Evolutionary conservation across 2,888 invertebrate genomes (phyloP), one percentile per base, ranked within the genome.

Genomic region (Schrankia costaestrigalis): DNA sequence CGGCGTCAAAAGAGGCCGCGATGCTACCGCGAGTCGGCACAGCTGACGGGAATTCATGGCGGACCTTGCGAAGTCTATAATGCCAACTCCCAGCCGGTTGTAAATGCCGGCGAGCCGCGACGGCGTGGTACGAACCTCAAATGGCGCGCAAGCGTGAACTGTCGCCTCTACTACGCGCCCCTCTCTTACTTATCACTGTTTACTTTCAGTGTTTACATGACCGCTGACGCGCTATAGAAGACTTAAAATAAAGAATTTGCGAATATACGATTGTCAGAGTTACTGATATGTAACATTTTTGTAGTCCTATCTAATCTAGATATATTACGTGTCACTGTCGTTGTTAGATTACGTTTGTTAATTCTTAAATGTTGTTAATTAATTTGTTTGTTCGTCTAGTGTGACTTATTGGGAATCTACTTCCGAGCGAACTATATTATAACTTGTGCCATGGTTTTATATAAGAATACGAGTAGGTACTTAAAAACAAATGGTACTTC

Each of bases 81-180:
- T 40, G 23, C 25, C 29, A 44, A 52, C 45, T 55, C 35, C 42
- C 47, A 36, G 52, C 33, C 36, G 40, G 44, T 31, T 28, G 46
- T 27, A 41, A 23, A 25, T 35, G 24, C 30, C 34, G 38, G 44
- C 56, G 45, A 48, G 33, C 38, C 56, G 63, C 70, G 71, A 65
- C 64, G 64, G 71, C 74, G 72, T 66, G 59, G 53, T 71, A 53
- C 32, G 52, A 53, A 64, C 46, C 63, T 51, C 41, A 47, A 44
- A 18, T 54, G 56, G 59, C 72, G 80, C 85, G 86, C 87, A 83
- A 50, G 82, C 84, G 86, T 64, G 53, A 65, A 84, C 82, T 81
- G 67, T 61, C 60, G 57, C 53, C 59, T 57, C 63, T 63, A 33
- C 53, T 28, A 59, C 54, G 56, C 58, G 47, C 56, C 53, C 62